A percentile compares a stretch with the other conserved stretches of the same genome.
Conservation (phyloP, 2,888 invertebrate species). For the Adelphocoris suturalis region DNA sequence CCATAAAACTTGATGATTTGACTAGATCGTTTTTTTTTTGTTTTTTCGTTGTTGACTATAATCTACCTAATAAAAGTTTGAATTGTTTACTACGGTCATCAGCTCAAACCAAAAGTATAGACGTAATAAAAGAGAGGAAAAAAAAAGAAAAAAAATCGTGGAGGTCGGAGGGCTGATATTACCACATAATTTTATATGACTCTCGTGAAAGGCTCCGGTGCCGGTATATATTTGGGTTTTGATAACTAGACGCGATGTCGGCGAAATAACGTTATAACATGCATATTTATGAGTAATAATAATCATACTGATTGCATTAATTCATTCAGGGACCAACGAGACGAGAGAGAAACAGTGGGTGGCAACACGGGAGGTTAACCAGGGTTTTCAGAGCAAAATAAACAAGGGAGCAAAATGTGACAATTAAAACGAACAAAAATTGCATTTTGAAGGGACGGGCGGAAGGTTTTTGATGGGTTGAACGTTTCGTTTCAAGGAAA, state of each 20-base stretch:
- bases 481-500: not conserved
- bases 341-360: not conserved
- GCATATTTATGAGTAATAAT: conserved; percentile 74
- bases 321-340: conserved; percentile 57
- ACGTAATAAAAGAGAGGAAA: not conserved
- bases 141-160: not conserved
- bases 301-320: conserved; percentile 74
- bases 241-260: conserved; percentile 43
- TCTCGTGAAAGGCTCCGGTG: not conserved
- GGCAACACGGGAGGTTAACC: conserved; percentile 14
- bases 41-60: not conserved
- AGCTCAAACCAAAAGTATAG: not conserved
- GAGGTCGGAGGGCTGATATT: not conserved
- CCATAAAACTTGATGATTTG: conserved; percentile 1
- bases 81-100: not conserved
- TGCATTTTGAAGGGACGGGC: not conserved
- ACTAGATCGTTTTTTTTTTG: not conserved
- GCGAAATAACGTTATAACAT: conserved; percentile 70
- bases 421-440: conserved; percentile 58
- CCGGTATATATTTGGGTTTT: conserved; percentile 29
- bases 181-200: conserved; percentile 30
- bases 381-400: conserved; percentile 36
- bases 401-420: conserved; percentile 44
- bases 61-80: not conserved
- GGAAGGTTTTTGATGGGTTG: conserved; percentile 1